Evolutionary conservation across 2,888 invertebrate species (phyloP), one percentile per base, ranked within the genome.

Genomic region (Cryptocheilus praepositus): DNA sequence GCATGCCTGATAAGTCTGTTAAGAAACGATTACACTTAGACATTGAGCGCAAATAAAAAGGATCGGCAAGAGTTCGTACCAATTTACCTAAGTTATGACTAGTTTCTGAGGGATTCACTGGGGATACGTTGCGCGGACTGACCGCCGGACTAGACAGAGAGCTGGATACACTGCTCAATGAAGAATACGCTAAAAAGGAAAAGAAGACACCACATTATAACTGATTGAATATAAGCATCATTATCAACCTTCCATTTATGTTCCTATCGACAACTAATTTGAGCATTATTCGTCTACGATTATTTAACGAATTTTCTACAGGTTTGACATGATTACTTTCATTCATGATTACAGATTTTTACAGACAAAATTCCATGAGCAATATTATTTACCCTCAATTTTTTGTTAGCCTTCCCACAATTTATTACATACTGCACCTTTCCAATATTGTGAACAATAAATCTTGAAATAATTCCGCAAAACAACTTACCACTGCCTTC

Each of bases 1-100:
- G 89, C 81, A 92, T 90, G 75, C 84, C 90, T 70, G 91, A 91
- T 73, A 91, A 77, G 81, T 91, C 92, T 90, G 84, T 22, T 52
- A 60, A 36, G 51, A 63, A 21, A 16, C 28, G 8, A 21, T 61
- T 16, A 43, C 54, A 15, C 46, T 4, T 13, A 22, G 13, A 2
- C 55, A 18, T 7, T 49, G n/a, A 21, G 4, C 5, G n/a, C 36
- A 13, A 19, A 2, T 2, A 4, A 45, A 45, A 4, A 16, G 7
- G 44, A 36, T 4, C 11, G 7, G 2, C 15, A 18, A 7, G 36
- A 46, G 60, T 7, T 16, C 55, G 5, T 19, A 11, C 54, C 13
- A 7, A 70, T 66, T 74, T 77, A 84, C 87, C 83, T 70, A 87
- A 65, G 36, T 78, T 84, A 3, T 83, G 55, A 70, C 76, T 80